Conservation (phyloP, 2,113 vertebrate species). For the Sakesphorus luctuosus region DNA sequence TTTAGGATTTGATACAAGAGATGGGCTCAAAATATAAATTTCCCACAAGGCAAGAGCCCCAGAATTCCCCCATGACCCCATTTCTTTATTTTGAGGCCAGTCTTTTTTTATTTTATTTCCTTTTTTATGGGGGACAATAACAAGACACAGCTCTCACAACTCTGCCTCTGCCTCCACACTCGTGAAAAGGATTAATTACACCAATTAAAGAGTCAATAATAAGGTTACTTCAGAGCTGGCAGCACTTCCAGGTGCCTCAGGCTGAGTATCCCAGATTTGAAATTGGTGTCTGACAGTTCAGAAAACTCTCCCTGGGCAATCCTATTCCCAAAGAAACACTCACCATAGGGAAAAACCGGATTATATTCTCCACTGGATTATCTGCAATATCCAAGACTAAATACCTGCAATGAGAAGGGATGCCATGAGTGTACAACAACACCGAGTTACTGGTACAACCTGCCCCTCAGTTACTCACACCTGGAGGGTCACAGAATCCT, state of each 20-base stretch:
- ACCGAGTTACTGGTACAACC: neutral
- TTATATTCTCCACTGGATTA: slow-evolving; percentile 99
- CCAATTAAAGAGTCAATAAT: neutral
- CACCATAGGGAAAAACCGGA: slow-evolving; percentile 95
- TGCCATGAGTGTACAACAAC: slow-evolving; percentile 6
- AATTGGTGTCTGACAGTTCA: neutral
- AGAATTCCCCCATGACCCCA: neutral
- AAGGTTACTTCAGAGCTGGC: neutral
- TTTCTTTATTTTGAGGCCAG: neutral
- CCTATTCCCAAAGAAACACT: slow-evolving; percentile 57
- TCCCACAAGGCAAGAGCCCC: neutral
- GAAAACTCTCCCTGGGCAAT: neutral
- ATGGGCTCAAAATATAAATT: neutral
- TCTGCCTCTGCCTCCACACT: neutral
- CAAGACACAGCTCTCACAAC: neutral
- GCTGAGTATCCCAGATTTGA: neutral
- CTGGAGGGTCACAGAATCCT: neutral
- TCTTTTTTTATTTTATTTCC: neutral
- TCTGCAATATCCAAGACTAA: slow-evolving; percentile 99
- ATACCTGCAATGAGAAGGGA: slow-evolving; percentile 83
- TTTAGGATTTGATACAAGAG: neutral
- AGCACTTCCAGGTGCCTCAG: neutral
- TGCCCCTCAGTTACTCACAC: neutral
- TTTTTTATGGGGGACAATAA: neutral
- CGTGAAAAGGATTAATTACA: neutral